phyloP scores from a whole-genome alignment of 53 echinoderm and acorn worm species.

The Stichopus horrens region DNA sequence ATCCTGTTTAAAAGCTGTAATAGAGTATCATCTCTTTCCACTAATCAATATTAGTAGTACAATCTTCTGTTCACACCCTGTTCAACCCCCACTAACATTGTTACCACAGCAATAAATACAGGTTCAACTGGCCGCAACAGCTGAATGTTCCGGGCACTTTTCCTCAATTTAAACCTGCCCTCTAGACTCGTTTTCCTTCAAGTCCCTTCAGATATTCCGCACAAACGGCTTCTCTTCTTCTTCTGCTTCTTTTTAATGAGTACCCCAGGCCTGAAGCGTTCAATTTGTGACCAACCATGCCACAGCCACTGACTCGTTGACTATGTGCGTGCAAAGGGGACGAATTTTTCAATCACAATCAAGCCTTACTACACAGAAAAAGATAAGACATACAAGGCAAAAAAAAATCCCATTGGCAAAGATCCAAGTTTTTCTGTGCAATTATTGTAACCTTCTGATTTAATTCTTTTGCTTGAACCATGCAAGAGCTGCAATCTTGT shows the following conservation, averaged over 20 bases:
- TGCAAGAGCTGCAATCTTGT: not conserved
- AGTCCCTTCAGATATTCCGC: constrained; percentile 14
- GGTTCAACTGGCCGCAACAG: constrained; percentile 16
- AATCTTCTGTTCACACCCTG: constrained; percentile 16
- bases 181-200: constrained; percentile 7
- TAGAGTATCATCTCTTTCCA: not conserved
- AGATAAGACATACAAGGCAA: not conserved
- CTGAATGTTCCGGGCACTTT: constrained; percentile 38
- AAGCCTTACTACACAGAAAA: not conserved
- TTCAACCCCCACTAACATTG: constrained; percentile 41
- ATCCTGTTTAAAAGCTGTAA: not conserved
- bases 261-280: constrained; percentile 37
- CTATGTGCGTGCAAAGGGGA: constrained; percentile 28
- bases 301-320: constrained; percentile 7
- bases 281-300: constrained; percentile 42
- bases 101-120: constrained; percentile 43
- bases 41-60: constrained; percentile 4
- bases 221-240: not conserved
- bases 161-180: constrained; percentile 30
- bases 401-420: not conserved
- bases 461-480: not conserved
- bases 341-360: not conserved
- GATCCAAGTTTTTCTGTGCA: not conserved
- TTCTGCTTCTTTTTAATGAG: constrained; percentile 17
- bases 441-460: not conserved